Evolutionary conservation across 2,888 invertebrate species (phyloP).

Genomic region (Drosophila buzzatii): DNA sequence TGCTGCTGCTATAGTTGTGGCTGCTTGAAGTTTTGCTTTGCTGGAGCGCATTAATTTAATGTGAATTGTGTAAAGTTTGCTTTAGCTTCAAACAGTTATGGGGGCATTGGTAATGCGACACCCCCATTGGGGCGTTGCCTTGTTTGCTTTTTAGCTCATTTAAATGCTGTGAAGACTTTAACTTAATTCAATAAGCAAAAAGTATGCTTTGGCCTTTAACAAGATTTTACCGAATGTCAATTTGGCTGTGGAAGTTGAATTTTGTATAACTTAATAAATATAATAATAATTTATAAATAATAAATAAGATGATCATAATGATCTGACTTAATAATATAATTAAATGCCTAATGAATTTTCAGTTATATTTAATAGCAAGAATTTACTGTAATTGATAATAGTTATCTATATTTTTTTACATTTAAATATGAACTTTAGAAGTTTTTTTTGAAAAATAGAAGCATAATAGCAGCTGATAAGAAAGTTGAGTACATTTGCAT

Average conservation of each 20-base stretch:
- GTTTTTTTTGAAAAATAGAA: too few relatives aligned
- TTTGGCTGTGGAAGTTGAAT: not conserved
- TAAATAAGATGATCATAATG: not conserved
- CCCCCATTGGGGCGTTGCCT: constrained; percentile 41
- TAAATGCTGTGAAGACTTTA: not conserved
- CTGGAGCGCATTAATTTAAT: constrained; percentile 71
- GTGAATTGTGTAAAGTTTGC: constrained; percentile 67
- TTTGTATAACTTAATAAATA: not conserved
- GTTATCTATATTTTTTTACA: too few relatives aligned
- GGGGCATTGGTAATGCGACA: constrained; percentile 37
- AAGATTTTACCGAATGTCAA: too few relatives aligned
- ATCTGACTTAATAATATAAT: not conserved
- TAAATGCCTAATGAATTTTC: not conserved
- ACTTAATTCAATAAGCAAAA: not conserved
- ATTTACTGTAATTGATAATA: too few relatives aligned
- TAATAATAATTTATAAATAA: too few relatives aligned
- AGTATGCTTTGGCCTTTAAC: not conserved
- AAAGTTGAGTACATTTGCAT: too few relatives aligned
- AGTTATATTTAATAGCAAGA: too few relatives aligned
- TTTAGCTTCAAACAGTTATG: constrained; percentile 17
- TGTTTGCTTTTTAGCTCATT: not conserved
- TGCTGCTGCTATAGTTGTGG: constrained; percentile 29
- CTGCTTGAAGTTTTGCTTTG: constrained; percentile 37
- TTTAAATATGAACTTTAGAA: too few relatives aligned
- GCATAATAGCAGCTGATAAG: too few relatives aligned